These are phyloP conservation scores for Lumbricus terrestris DNA, from an alignment of 2,888 invertebrate genomes.

Conservation along the genomic window DNA sequence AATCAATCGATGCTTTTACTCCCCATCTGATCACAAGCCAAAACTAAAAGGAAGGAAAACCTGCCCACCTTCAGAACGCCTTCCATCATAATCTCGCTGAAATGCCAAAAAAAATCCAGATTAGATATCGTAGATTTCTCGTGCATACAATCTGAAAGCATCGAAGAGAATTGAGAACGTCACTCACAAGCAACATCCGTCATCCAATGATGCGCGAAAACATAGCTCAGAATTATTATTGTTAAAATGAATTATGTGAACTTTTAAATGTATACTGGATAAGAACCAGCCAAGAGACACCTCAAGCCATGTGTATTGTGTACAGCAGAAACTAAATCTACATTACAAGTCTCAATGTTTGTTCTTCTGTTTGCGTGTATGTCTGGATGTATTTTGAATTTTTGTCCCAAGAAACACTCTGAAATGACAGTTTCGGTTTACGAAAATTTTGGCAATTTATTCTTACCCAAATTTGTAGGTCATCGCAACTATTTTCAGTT, in stretches of 20 bases:
- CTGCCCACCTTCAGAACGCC: background rate
- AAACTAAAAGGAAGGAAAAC: background rate
- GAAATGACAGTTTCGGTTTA: too few species aligned
- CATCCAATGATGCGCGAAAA: background rate
- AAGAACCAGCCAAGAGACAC: too few species aligned
- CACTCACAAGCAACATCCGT: background rate
- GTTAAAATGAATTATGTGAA: background rate
- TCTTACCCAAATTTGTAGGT: too few species aligned
- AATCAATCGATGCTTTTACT: too few species aligned
- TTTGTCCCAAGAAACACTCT: too few species aligned
- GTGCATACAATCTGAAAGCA: background rate
- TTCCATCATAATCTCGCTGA: conserved; percentile 14
- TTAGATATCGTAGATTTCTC: background rate
- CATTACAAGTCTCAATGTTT: too few species aligned
- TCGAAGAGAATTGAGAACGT: background rate
- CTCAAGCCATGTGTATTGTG: too few species aligned
- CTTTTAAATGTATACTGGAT: background rate
- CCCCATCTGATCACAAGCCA: background rate
- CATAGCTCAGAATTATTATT: background rate
- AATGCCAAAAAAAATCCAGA: background rate
- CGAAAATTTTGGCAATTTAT: too few species aligned
- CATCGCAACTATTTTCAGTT: too few species aligned
- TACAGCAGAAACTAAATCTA: too few species aligned
- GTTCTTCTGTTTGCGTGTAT: too few species aligned
- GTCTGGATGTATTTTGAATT: too few species aligned